A percentile compares a stretch with the other conserved stretches of the same genome.
Conservation (phyloP, 2,113 vertebrate species). For the Crotalus viridis region DNA sequence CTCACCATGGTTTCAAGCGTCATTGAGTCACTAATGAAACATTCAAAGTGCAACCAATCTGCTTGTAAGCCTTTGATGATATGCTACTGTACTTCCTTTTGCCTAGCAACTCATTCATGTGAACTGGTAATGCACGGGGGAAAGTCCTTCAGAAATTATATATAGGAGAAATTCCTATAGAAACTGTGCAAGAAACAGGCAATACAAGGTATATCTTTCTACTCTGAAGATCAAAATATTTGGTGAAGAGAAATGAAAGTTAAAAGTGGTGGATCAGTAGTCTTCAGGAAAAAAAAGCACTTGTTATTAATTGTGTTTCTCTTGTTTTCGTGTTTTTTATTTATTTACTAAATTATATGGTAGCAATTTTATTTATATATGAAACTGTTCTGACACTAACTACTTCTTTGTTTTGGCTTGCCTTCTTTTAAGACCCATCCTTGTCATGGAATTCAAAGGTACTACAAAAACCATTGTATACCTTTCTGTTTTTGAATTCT, state of each 20-base stretch:
- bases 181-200: constrained; percentile 23
- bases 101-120: fast-evolving
- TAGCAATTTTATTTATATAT: no score
- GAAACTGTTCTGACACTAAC: no score
- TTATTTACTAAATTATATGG: no score
- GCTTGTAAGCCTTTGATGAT: constrained; percentile 30
- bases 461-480: not conserved
- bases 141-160: not conserved
- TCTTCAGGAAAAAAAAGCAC: not conserved
- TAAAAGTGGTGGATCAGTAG: not conserved
- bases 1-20: not conserved
- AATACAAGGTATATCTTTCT: not conserved
- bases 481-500: not conserved
- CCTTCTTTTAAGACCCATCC: not conserved
- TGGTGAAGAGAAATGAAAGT: not conserved
- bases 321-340: no score
- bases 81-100: not conserved
- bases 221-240: not conserved
- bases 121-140: not conserved
- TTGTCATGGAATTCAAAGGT: not conserved
- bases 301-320: not conserved
- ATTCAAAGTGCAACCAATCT: not conserved
- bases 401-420: no score
- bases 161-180: constrained; percentile 16
- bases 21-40: fast-evolving